These are phyloP conservation scores for Eupeodes corollae DNA, from an alignment of 1,140 invertebrate species.

Conservation along the genomic window DNA sequence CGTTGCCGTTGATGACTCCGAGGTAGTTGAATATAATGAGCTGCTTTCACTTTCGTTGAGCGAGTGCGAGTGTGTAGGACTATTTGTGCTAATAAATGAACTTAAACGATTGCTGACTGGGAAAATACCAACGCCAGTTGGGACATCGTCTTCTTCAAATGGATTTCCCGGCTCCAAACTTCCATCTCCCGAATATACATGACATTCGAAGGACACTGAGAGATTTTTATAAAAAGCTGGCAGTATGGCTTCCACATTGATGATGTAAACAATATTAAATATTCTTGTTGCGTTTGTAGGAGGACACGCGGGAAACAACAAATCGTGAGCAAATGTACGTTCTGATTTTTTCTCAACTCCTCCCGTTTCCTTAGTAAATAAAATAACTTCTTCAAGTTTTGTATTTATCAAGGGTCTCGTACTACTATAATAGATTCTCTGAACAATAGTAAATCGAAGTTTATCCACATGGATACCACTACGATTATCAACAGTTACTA, in stretches of 20 bases:
- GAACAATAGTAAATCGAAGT: constrained; percentile 25
- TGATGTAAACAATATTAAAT: constrained; percentile 29
- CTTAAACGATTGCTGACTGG: constrained; percentile 25
- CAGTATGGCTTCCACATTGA: constrained; percentile 31
- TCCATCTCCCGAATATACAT: background rate
- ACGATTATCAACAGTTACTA: constrained; percentile 30
- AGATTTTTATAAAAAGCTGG: constrained; percentile 34
- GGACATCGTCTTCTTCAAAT: constrained; percentile 13
- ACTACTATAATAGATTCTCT: constrained; percentile 31
- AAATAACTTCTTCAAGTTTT: constrained; percentile 25
- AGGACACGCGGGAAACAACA: constrained; percentile 24
- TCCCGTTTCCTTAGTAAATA: constrained; percentile 31
- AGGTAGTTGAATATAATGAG: constrained; percentile 28
- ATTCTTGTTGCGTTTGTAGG: constrained; percentile 27
- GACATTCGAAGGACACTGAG: background rate
- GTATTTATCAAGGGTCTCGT: constrained; percentile 24
- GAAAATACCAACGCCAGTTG: constrained; percentile 2
- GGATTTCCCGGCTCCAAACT: constrained; percentile 16
- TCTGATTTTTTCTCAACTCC: constrained; percentile 33
- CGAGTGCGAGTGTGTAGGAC: constrained; percentile 20
- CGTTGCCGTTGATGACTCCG: constrained; percentile 26
- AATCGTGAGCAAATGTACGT: constrained; percentile 31
- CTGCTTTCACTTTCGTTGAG: constrained; percentile 31
- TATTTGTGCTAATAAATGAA: constrained; percentile 25
- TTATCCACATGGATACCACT: constrained; percentile 34